Base-by-base conservation (phyloP, 2,113 vertebrate species). In the Microtus oregoni region DNA sequence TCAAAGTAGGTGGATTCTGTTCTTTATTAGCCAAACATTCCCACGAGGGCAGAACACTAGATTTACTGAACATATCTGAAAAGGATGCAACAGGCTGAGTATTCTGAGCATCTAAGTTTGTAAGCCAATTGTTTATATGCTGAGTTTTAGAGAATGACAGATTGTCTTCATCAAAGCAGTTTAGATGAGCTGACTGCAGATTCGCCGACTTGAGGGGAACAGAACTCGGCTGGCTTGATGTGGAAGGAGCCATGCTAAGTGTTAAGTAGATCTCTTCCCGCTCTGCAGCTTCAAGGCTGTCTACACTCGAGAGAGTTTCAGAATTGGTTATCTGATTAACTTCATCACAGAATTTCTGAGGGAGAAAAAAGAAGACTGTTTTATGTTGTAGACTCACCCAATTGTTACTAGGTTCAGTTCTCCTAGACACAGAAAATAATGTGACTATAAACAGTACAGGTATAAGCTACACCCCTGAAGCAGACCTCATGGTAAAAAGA, bases 231-330 rank as follows among this genome's bases (percentile, higher is more conserved):
- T 97, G 92, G n/a, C 94, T 63, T 50, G 98, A 95, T 68, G 89
- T 97, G 97, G 97, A 97, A 89, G 96, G 90, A 32, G 82, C 96
- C 94, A 97, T 97, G 81, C 20, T 96, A 19, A 94, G 47, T 79
- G 96, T 95, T 93, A 91, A 89, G 92, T 96, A 98, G 89, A 94
- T 96, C 90, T 97, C 98, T 94, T 98, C 98, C 97, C 79, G 96
- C 19, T 99, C 98, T 86, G 98, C 98, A 93, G 97, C 98, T 86
- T 99, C 99, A 97, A 99, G 99, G 96, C 99, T 99, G 98, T 99
- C 99, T 97, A 98, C 97, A 97, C 99, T 99, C 28, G 98, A 99
- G 85, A 99, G 92, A 87, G 99, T 99, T 96, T 99, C 99, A 93
- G 99, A 99, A 95, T 97, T 98, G 86, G 98, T 97, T 97, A 98